Percentiles rank a stretch among this genome's conserved stretches.
Evolutionary conservation across 1,140 invertebrate genomes (phyloP).

Genomic region (Neodiprion pinetum): DNA sequence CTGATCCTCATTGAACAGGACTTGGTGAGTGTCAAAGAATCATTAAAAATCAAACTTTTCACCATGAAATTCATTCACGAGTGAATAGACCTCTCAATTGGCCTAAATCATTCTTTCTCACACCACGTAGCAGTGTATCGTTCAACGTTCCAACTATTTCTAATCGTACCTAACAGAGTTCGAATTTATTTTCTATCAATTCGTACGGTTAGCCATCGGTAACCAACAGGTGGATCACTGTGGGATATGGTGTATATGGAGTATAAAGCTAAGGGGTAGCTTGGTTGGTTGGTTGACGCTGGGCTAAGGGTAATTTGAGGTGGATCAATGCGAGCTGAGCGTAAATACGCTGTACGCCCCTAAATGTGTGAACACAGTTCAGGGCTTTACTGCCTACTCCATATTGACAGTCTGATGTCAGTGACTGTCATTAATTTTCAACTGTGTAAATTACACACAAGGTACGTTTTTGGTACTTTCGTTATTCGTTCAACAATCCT

Average conservation of each 20-base stretch:
- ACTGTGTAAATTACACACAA: neutral
- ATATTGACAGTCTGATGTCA: neutral
- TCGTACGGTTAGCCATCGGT: neutral
- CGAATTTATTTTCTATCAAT: neutral
- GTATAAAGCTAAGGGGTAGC: too few species aligned
- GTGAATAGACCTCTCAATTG: too few species aligned
- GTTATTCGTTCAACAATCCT: neutral
- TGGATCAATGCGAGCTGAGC: neutral
- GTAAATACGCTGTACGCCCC: neutral
- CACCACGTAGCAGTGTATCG: too few species aligned
- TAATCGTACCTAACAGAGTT: too few species aligned
- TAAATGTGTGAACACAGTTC: neutral
- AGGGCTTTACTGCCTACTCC: neutral
- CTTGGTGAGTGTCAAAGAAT: too few species aligned
- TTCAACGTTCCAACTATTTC: too few species aligned
- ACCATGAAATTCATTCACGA: too few species aligned
- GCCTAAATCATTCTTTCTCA: too few species aligned
- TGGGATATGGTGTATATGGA: neutral
- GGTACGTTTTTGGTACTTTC: neutral
- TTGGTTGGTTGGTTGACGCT: neutral
- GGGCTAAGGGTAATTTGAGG: neutral
- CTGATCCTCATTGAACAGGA: too few species aligned
- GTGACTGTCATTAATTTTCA: neutral
- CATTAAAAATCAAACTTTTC: too few species aligned
- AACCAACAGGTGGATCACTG: slow-evolving; percentile 17